Conservation (phyloP, 2,888 invertebrate genomes). For the Drosophila atripex region DNA sequence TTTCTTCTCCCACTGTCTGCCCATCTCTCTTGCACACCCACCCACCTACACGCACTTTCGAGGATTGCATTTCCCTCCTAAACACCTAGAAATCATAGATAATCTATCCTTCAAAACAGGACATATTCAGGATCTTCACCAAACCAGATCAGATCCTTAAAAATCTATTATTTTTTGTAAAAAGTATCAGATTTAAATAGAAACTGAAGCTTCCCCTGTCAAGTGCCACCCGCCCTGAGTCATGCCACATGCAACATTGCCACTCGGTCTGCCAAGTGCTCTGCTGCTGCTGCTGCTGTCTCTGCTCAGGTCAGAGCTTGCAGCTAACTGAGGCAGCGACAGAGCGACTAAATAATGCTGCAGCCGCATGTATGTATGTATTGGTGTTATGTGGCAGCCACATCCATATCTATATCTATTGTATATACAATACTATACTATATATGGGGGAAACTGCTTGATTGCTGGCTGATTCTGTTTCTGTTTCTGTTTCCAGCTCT, state of each 20-base stretch:
- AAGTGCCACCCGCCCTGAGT: constrained; percentile 46
- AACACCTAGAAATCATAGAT: no score
- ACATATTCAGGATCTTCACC: no score
- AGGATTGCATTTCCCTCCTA: not conserved
- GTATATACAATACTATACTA: constrained; percentile 14
- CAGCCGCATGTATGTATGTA: constrained; percentile 7
- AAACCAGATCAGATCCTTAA: no score
- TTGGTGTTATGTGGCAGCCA: constrained; percentile 13
- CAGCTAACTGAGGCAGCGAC: constrained; percentile 18
- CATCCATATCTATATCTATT: no score
- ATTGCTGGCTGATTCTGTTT: not conserved
- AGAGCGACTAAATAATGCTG: constrained; percentile 31
- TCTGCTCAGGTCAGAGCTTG: constrained; percentile 8
- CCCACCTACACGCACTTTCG: not conserved
- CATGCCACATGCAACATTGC: constrained; percentile 51
- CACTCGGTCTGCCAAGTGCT: constrained; percentile 33
- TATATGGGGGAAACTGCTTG: not conserved
- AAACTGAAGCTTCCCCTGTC: constrained; percentile 6
- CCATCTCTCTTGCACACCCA: not conserved
- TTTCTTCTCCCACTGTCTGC: not conserved
- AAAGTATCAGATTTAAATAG: no score
- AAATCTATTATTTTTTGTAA: no score
- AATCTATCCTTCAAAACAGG: no score
- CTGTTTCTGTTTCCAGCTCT: not conserved
- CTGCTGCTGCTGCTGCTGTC: no score